Evolutionary conservation across 2,797 vertebrate genomes (phyloP).

Genomic region (Coracias cyanogaster): DNA sequence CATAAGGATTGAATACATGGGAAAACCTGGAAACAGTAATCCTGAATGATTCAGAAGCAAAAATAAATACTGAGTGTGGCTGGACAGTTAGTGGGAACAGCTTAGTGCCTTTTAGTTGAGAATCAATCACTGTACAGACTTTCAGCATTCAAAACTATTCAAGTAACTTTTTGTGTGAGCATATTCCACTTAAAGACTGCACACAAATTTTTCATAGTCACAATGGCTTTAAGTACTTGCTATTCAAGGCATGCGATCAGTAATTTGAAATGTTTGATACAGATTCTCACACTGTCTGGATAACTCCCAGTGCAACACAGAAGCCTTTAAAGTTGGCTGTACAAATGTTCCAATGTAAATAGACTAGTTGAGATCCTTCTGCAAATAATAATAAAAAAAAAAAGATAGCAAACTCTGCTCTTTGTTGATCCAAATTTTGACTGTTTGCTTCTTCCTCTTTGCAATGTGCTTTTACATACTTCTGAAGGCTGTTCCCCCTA

Average conservation of each 20-base stretch:
- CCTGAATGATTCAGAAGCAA: not conserved
- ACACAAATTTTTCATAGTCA: not conserved
- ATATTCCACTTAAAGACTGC: not conserved
- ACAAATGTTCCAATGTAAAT: not conserved
- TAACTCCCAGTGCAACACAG: constrained; percentile 12
- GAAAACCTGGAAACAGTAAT: not conserved
- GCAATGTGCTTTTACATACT: not conserved
- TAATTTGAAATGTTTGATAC: not conserved
- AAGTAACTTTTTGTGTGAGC: not conserved
- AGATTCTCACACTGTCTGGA: constrained; percentile 23
- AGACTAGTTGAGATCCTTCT: not conserved
- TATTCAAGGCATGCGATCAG: not conserved
- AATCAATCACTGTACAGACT: not conserved
- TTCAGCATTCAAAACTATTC: not conserved
- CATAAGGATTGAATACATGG: not conserved
- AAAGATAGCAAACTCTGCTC: not conserved
- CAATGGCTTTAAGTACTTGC: not conserved
- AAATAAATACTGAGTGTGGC: not conserved
- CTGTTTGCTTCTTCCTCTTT: not conserved
- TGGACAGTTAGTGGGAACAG: not conserved
- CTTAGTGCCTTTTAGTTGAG: not conserved
- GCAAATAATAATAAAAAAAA: not conserved
- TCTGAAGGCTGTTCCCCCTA: not conserved
- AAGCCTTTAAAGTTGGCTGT: not conserved
- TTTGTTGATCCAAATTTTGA: not conserved